Conservation (phyloP, 2,888 invertebrate genomes). For the Brenthis daphne region DNA sequence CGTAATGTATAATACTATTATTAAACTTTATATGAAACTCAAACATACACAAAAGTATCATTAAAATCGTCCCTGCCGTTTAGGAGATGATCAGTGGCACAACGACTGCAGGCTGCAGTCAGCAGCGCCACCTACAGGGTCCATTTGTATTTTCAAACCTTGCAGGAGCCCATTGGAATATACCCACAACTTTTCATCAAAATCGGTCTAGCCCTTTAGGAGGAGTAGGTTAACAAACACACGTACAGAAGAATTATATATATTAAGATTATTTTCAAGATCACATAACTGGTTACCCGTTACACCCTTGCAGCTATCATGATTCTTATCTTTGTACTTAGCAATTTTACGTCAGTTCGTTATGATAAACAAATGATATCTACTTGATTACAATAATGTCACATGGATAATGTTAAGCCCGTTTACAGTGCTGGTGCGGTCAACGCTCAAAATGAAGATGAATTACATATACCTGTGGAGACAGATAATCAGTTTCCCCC, state of each 20-base stretch:
- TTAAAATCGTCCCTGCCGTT: no score
- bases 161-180: no score
- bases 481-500: slow-evolving; percentile 71
- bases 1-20: not conserved
- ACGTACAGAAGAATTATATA: no score
- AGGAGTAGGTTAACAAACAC: no score
- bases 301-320: slow-evolving; percentile 70
- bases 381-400: slow-evolving; percentile 58
- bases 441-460: slow-evolving; percentile 61
- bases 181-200: no score
- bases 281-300: slow-evolving; percentile 50
- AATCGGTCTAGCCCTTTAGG: no score
- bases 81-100: no score
- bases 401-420: slow-evolving; percentile 52
- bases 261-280: slow-evolving; percentile 26
- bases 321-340: slow-evolving; percentile 67
- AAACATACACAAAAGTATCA: no score
- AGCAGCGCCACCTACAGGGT: no score
- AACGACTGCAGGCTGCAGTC: no score
- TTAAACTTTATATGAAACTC: not conserved
- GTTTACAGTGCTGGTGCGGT: slow-evolving; percentile 50
- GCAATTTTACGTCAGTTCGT: slow-evolving; percentile 68
- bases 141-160: no score
- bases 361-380: slow-evolving; percentile 58
- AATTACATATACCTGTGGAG: slow-evolving; percentile 64